Percentiles rank a stretch among this genome's conserved stretches.
These are phyloP conservation scores for Cyphomyrmex costatus DNA, from an alignment of 1,140 invertebrate genomes.

Conservation along the genomic window DNA sequence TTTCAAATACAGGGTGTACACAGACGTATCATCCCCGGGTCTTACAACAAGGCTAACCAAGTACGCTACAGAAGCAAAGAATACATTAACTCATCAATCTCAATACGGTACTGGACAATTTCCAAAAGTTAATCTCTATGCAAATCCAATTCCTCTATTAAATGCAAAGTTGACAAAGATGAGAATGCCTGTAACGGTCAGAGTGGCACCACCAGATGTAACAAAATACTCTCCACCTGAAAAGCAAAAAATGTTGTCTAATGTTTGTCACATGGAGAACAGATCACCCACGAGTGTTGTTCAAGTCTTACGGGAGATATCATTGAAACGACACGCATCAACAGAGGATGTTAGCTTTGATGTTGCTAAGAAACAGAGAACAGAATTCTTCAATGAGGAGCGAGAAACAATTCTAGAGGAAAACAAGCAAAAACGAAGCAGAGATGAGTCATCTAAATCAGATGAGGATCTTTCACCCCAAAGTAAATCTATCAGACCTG, in stretches of 20 bases:
- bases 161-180: conserved; percentile 78
- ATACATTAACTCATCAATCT: conserved; percentile 82
- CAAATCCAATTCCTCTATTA: conserved; percentile 82
- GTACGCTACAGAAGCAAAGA: conserved; percentile 83
- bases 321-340: conserved; percentile 84
- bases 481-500: conserved; percentile 78
- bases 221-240: conserved; percentile 77
- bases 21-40: conserved; percentile 84
- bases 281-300: conserved; percentile 60
- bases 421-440: conserved; percentile 82
- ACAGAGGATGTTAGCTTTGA: conserved; percentile 82
- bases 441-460: conserved; percentile 83
- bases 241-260: conserved; percentile 75
- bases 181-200: conserved; percentile 81
- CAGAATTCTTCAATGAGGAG: conserved; percentile 78
- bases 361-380: conserved; percentile 83
- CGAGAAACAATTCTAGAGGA: conserved; percentile 82
- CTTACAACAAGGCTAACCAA: conserved; percentile 83
- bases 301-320: conserved; percentile 80
- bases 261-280: conserved; percentile 62
- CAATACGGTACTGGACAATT: conserved; percentile 84
- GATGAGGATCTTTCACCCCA: conserved; percentile 82
- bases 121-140: conserved; percentile 84
- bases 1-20: conserved; percentile 78
- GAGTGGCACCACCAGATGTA: conserved; percentile 82